Conservation (phyloP, 2,888 invertebrate species). For the Stratiomys singularior region DNA sequence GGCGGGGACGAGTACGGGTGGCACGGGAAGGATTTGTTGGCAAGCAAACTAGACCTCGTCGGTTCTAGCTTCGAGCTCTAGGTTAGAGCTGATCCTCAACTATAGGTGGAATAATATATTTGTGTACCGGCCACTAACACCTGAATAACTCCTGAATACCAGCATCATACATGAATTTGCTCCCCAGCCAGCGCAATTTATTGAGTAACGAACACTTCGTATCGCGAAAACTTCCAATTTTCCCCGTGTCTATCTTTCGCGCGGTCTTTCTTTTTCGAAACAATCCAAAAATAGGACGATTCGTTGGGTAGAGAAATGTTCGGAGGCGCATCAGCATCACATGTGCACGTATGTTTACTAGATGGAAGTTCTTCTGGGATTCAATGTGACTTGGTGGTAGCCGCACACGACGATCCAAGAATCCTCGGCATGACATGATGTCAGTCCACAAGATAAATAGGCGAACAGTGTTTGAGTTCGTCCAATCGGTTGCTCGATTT, state of each 20-base stretch:
- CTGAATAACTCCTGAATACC: neutral
- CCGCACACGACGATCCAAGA: neutral
- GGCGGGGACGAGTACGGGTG: too few relatives aligned
- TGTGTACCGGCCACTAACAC: slow-evolving; percentile 13
- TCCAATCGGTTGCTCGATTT: slow-evolving; percentile 23
- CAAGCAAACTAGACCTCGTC: too few relatives aligned
- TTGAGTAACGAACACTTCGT: slow-evolving; percentile 11
- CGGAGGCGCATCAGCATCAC: slow-evolving; percentile 9
- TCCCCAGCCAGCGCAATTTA: neutral
- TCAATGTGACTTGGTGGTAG: neutral
- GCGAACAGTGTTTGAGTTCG: neutral
- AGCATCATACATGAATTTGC: neutral
- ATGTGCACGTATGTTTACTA: slow-evolving; percentile 36
- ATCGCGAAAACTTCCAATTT: slow-evolving; percentile 17
- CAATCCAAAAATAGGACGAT: slow-evolving; percentile 26
- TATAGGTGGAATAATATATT: neutral
- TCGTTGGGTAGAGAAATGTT: neutral
- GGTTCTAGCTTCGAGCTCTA: too few relatives aligned
- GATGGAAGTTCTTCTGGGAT: neutral
- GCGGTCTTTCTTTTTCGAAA: slow-evolving; percentile 24
- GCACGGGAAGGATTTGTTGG: too few relatives aligned
- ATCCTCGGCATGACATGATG: neutral
- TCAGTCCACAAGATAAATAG: neutral
- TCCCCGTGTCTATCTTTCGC: neutral
- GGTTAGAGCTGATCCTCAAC: too few relatives aligned